Conservation (phyloP, 2,888 invertebrate genomes). For the Parnassius mnemosyne region DNA sequence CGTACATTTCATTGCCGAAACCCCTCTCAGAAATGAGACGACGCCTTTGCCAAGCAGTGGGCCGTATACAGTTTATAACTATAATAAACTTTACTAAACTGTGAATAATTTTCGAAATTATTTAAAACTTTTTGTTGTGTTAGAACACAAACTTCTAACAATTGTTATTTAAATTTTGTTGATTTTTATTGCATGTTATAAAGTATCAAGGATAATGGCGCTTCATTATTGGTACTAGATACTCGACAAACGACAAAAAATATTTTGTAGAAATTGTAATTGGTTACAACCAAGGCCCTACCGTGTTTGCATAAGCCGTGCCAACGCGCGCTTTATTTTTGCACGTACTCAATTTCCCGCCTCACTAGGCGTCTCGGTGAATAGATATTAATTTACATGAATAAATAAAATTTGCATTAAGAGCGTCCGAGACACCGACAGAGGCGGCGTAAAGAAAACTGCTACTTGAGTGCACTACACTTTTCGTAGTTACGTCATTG, state of each 20-base stretch:
- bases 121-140: too few species aligned
- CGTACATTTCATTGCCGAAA: too few species aligned
- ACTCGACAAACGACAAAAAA: constrained; percentile 33
- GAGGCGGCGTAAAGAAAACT: constrained; percentile 52
- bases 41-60: too few species aligned
- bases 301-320: constrained; percentile 64
- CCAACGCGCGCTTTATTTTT: constrained; percentile 67
- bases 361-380: constrained; percentile 71
- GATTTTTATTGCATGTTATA: too few species aligned
- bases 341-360: constrained; percentile 79
- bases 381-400: constrained; percentile 81
- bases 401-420: constrained; percentile 80
- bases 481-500: constrained; percentile 36
- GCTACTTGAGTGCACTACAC: constrained; percentile 42
- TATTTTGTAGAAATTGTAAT: constrained; percentile 56
- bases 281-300: constrained; percentile 48
- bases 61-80: too few species aligned
- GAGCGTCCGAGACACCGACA: constrained; percentile 58
- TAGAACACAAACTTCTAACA: too few species aligned
- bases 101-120: too few species aligned
- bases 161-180: too few species aligned
- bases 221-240: constrained; percentile 20
- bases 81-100: too few species aligned
- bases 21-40: too few species aligned
- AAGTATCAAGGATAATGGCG: background rate